Evolutionary conservation across 2,797 vertebrate species (phyloP), one percentile per base, ranked within the genome.

Genomic region (Apogon talboti): DNA sequence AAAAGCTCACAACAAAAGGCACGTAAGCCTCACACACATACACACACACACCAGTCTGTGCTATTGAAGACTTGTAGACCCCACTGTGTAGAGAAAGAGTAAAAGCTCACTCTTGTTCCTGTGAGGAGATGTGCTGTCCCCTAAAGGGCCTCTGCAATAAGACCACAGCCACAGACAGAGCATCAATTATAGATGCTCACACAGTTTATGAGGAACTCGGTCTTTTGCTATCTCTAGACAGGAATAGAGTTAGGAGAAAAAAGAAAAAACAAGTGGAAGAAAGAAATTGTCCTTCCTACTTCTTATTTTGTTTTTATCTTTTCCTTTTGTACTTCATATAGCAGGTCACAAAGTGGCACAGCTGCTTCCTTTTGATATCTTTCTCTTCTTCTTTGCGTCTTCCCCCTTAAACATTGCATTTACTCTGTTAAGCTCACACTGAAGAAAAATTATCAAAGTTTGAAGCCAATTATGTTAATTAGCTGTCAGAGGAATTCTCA

Each of bases 101-200:
- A 66, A 83, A 84, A 78, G 69, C 81, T 72, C 24, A 14, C 47
- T 71, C 24, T 52, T 38, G 46, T 72, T 78, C 65, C 72, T 76
- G 55, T 41, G 66, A 78, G 71, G 60, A 71, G 81, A 76, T 24
- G 71, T 24, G 63, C 63, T 52, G 47, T 70, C 30, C 75, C 86
- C 79, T 65, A 67, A 44, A 82, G 66, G 71, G 63, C 76, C 74
- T 66, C 61, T 57, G 74, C 77, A 76, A 44, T 24, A 71, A 59
- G 75, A 68, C 70, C 60, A 71, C 49, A 80, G 76, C 70, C 71
- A 70, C 74, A 80, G 79, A 78, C 82, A 73, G 24, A 55, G 60
- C 82, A 87, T 89, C 83, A 89, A 91, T 91, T 86, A 89, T 84
- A 72, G 41, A 91, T 88, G 63, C 62, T 73, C 53, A 63, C 40